Evolutionary conservation across 2,888 invertebrate species (phyloP), one percentile per base, ranked within the genome.

Genomic region (Callinectes sapidus): DNA sequence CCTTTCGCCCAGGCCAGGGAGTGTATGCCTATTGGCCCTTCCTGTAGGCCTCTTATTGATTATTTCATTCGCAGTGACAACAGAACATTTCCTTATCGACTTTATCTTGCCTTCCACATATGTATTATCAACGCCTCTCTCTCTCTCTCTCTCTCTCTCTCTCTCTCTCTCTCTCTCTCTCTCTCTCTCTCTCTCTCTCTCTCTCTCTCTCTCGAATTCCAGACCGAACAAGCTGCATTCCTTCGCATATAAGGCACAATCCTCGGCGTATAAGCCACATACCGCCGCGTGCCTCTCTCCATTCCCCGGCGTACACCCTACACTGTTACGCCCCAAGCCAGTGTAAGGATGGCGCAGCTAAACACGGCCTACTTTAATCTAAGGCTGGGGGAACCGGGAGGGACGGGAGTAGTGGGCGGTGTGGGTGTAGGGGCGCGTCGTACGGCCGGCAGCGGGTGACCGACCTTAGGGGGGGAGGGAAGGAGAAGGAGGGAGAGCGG

Each of bases 221-320:
- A 10, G 14, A 3, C 23, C 32, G 81, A 32, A 35, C 81, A 32
- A 81, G 81, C 32, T 81, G 32, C 81, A 81, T 81, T 32, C 81
- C 81, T 32, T 3, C 81, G 35, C 35, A 35, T 35, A 32, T 35
- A 81, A 81, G 81, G 81, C 35, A 5, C 81, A 81, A 81, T 81
- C 81, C 81, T 35, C 32, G 35, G 81, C 81, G 81, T 81, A 81
- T 16, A 23, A 81, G 81, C 32, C 81, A 81, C 81, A 81, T 81
- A 81, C 81, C 81, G 1, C 23, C 32, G 32, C 81, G 32, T 16
- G 32, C 81, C 81, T 32, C 16, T 35, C 81, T 14, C 35, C 14
- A 18, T 81, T 18, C 81, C 81, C 16, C 35, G 81, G 32, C 81
- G 23, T n/a, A 81, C 16, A 81, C 81, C 32, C 81, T 81, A n/a